A percentile compares a stretch with the other conserved stretches of the same genome.
Evolutionary conservation across 2,797 vertebrate species (phyloP).

Genomic region (Centropyge bicolor): DNA sequence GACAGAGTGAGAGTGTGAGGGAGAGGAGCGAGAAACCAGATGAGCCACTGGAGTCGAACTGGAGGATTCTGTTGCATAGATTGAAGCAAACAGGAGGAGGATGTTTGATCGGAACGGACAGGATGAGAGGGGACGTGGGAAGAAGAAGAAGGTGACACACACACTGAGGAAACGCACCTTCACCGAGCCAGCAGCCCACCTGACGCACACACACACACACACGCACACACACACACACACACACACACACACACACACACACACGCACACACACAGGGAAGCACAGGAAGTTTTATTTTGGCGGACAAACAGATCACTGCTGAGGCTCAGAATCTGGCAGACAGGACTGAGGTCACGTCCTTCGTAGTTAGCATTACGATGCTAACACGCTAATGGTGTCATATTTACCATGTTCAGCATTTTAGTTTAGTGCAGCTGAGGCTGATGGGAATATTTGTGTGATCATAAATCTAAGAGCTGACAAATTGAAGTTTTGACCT

Average conservation of each 20-base stretch:
- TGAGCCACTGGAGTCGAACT: slow-evolving; percentile 62
- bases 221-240: slow-evolving; percentile 15
- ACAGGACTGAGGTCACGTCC: slow-evolving; percentile 24
- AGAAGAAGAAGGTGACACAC: slow-evolving; percentile 70
- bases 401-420: background rate
- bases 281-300: slow-evolving; percentile 60
- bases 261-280: slow-evolving; percentile 50
- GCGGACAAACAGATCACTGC: slow-evolving; percentile 40
- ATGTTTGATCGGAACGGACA: slow-evolving; percentile 43
- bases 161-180: slow-evolving; percentile 69
- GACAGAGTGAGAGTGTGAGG: slow-evolving; percentile 58
- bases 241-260: slow-evolving; percentile 23
- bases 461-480: background rate
- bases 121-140: slow-evolving; percentile 35
- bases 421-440: background rate
- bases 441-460: background rate
- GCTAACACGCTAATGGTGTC: background rate
- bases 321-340: slow-evolving; percentile 32
- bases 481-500: background rate
- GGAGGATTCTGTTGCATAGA: slow-evolving; percentile 87
- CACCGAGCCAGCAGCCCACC: slow-evolving; percentile 3
- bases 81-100: slow-evolving; percentile 85
- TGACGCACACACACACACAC: slow-evolving; percentile 13
- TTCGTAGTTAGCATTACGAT: background rate
- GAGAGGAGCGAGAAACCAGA: slow-evolving; percentile 44